Percentiles rank a stretch among this genome's conserved stretches.
These are phyloP conservation scores for Orgyia antiqua DNA, from an alignment of 2,888 invertebrate genomes.

Conservation along the genomic window DNA sequence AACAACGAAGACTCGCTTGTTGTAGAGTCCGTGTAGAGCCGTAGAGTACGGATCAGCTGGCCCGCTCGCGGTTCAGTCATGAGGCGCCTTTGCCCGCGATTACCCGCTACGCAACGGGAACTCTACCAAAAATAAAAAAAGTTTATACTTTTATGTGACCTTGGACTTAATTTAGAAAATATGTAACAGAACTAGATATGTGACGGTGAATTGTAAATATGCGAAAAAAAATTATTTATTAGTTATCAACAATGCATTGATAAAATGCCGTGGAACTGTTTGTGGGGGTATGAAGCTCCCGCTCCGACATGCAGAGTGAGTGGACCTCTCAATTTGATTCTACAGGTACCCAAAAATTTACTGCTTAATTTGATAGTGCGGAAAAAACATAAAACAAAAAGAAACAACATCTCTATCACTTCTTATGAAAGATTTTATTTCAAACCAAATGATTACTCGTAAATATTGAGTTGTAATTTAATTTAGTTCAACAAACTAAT, in stretches of 20 bases:
- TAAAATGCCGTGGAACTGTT: slow-evolving; percentile 72
- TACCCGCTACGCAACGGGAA: slow-evolving; percentile 29
- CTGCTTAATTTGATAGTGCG: background rate
- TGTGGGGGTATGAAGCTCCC: slow-evolving; percentile 69
- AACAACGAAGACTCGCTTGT: slow-evolving; percentile 5
- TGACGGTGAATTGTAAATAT: slow-evolving; percentile 6
- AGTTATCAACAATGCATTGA: slow-evolving; percentile 39
- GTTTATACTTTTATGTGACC: background rate
- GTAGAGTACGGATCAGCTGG: slow-evolving; percentile 42
- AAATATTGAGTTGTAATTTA: no score
- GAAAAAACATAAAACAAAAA: background rate
- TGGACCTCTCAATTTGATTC: slow-evolving; percentile 55
- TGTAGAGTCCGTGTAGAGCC: slow-evolving; percentile 2
- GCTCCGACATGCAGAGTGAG: slow-evolving; percentile 63
- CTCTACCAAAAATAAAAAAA: slow-evolving; percentile 4
- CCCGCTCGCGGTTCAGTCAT: slow-evolving; percentile 36
- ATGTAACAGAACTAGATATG: no score
- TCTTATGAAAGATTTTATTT: no score
- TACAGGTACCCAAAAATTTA: slow-evolving; percentile 45
- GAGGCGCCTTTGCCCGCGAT: slow-evolving; percentile 39
- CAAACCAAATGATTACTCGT: no score
- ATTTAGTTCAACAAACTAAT: no score
- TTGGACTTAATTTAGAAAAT: no score
- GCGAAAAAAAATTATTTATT: slow-evolving; percentile 5
- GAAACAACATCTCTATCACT: background rate